A percentile compares a stretch with the other conserved stretches of the same genome.
These are phyloP conservation scores for Myzus persicae DNA, from an alignment of 1,140 invertebrate genomes.

Conservation along the genomic window DNA sequence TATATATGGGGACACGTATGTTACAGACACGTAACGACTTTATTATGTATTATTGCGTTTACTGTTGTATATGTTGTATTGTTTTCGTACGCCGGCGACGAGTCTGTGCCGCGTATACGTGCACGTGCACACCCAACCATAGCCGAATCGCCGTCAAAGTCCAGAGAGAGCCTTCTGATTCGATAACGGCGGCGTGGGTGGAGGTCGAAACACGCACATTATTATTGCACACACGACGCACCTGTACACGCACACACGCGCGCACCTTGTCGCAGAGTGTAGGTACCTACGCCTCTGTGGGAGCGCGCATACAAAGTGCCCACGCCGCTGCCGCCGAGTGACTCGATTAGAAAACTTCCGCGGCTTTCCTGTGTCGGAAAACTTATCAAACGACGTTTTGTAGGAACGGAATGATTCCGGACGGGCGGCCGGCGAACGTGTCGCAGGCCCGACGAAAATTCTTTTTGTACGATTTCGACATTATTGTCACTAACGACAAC, in stretches of 20 bases:
- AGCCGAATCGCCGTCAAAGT: background rate
- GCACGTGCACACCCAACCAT: background rate
- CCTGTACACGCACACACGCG: no score
- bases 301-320: background rate
- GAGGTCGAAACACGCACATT: background rate
- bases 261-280: background rate
- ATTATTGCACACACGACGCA: background rate
- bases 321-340: background rate
- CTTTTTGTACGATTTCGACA: background rate
- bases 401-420: background rate
- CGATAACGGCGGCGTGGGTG: background rate
- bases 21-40: background rate
- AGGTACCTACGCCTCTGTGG: background rate
- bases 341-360: slow-evolving; percentile 17
- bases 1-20: background rate
- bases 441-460: no score
- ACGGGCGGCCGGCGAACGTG: background rate
- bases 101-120: background rate
- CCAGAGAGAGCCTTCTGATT: background rate
- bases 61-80: background rate
- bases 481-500: no score
- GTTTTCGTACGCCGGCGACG: background rate
- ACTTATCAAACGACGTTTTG: background rate
- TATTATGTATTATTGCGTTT: slow-evolving; percentile 9
- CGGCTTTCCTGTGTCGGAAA: background rate